These are phyloP conservation scores for Malurus melanocephalus DNA, from an alignment of 2,113 vertebrate genomes.

Conservation along the genomic window DNA sequence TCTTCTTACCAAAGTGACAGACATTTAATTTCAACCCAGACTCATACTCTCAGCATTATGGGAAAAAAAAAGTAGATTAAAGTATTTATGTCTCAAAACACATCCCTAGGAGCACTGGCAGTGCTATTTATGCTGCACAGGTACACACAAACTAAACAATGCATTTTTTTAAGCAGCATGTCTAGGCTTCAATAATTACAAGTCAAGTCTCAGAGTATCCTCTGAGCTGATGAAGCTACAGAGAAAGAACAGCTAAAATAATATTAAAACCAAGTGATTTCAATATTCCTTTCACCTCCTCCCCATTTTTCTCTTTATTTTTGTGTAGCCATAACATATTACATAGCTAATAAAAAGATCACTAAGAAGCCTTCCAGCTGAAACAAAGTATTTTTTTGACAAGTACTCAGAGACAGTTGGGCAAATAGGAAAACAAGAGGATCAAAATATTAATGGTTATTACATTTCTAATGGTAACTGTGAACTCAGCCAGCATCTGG, in stretches of 20 bases:
- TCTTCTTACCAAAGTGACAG: neutral
- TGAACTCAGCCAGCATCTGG: neutral
- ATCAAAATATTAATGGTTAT: neutral
- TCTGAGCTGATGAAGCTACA: neutral
- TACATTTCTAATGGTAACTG: neutral
- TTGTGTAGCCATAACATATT: neutral
- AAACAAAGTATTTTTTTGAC: neutral
- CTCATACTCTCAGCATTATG: neutral
- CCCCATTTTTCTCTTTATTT: neutral
- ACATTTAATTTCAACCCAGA: neutral
- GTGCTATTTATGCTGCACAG: neutral
- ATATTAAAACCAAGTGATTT: fast-evolving
- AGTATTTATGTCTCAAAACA: neutral
- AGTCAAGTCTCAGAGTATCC: neutral
- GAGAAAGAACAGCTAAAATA: neutral
- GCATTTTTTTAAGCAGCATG: neutral
- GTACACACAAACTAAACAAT: neutral
- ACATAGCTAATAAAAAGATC: neutral
- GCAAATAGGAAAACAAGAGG: neutral
- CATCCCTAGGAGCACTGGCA: neutral
- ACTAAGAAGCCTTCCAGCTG: neutral
- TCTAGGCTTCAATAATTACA: neutral
- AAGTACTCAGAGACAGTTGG: neutral
- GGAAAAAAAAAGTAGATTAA: neutral
- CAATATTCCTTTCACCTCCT: neutral